Evolutionary conservation across 2,888 invertebrate species (phyloP).

Genomic region (Toxonevra muliebris): DNA sequence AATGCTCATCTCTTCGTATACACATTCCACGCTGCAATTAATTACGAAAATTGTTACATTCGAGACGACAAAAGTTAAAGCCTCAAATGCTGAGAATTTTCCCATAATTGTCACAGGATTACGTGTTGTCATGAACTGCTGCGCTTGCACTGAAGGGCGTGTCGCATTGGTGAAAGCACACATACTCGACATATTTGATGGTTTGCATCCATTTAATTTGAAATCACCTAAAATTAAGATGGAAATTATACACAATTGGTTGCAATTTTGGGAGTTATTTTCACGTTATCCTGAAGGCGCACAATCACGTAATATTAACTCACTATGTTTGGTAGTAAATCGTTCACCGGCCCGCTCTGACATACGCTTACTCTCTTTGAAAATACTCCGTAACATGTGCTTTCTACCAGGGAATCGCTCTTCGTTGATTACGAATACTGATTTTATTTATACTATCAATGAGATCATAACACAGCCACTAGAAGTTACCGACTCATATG

Average conservation of each 20-base stretch:
- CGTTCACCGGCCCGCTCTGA: constrained; percentile 40
- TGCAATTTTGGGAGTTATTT: constrained; percentile 60
- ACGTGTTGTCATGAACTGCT: constrained; percentile 59
- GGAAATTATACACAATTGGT: constrained; percentile 53
- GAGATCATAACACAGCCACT: constrained; percentile 46
- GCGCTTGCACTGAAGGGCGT: constrained; percentile 61
- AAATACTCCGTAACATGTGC: constrained; percentile 61
- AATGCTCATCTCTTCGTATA: constrained; percentile 42
- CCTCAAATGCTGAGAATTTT: constrained; percentile 38
- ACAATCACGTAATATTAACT: constrained; percentile 49
- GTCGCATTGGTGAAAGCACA: constrained; percentile 55
- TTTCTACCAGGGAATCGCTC: constrained; percentile 56
- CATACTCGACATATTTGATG: constrained; percentile 56
- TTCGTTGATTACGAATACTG: constrained; percentile 49
- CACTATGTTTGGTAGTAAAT: constrained; percentile 50
- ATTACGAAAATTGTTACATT: constrained; percentile 50
- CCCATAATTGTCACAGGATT: constrained; percentile 48
- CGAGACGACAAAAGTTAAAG: constrained; percentile 55
- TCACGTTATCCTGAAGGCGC: constrained; percentile 59
- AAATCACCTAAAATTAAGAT: constrained; percentile 50
- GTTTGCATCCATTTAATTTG: constrained; percentile 53
- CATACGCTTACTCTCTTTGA: constrained; percentile 50
- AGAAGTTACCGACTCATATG: constrained; percentile 39
- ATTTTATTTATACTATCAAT: constrained; percentile 48
- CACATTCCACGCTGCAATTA: constrained; percentile 57